Evolutionary conservation across 2,888 invertebrate species (phyloP), one percentile per base, ranked within the genome.

Genomic region (Drosophila falleni): DNA sequence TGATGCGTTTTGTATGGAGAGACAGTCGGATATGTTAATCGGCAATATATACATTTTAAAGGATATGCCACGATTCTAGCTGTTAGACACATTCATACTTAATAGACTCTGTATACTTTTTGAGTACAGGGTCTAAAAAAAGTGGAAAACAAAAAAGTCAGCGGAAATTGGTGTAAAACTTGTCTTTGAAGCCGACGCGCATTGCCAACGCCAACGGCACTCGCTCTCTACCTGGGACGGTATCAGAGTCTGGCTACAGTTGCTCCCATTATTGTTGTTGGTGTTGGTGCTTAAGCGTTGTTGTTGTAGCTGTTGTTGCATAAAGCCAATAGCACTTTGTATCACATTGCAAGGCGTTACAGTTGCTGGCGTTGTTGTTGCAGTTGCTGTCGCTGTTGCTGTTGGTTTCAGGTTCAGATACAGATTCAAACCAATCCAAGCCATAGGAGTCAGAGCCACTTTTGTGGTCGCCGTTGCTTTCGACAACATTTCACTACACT

Each of bases 111-210:
- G 3, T 37, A 6, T n/a, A 37, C n/a, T n/a, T 37, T n/a, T 37
- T 0, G 8, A 35, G 35, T n/a, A 6, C 37, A 37, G 37, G 37
- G 37, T 37, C n/a, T 37, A 37, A 23, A 49, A 60, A 47, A 35
- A 39, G 55, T 46, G 9, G 47, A 53, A 47, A 47, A 65, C 41
- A 54, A 58, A 50, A 55, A 29, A 42, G 16, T 42, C 71, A 78
- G 78, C 83, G 88, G 86, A 86, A 86, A 88, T 83, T 83, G 87
- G 78, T 81, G 80, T 83, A 88, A 86, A 83, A 86, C 88, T 78
- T 66, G 88, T 82, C 86, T 86, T 78, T 73, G 74, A 74, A 65
- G 70, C 53, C 80, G 65, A 79, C 64, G 67, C 59, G 63, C 46
- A 54, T 35, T 69, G 63, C 58, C 66, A 70, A 75, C 69, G 67